A percentile compares a stretch with the other conserved stretches of the same genome.
phyloP scores from a whole-genome alignment of 2,888 invertebrate species.

The Phoronis australis region DNA sequence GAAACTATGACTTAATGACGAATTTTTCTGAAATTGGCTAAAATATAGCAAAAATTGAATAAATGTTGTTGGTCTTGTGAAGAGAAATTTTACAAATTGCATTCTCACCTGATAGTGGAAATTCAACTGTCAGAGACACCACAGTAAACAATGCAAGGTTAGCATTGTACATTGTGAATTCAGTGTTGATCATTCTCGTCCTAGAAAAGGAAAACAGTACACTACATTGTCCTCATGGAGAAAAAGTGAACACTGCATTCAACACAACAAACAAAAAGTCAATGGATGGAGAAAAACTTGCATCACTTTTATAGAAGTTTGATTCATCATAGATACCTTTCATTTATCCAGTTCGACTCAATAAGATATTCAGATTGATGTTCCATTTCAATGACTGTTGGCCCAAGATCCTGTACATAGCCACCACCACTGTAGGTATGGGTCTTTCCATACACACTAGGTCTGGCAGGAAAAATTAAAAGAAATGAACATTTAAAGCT shows the following conservation, averaged over 20 bases:
- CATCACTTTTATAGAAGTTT: too few species aligned
- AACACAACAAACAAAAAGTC: too few species aligned
- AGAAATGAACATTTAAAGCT: not conserved
- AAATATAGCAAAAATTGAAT: too few species aligned
- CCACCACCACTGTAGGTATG: constrained; percentile 36
- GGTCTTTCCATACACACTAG: constrained; percentile 9
- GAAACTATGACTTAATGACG: too few species aligned
- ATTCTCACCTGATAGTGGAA: constrained; percentile 30
- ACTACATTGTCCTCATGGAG: too few species aligned
- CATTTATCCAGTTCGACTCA: constrained; percentile 30
- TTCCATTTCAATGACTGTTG: constrained; percentile 23
- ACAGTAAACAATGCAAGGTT: constrained; percentile 65
- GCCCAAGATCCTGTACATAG: constrained; percentile 29
- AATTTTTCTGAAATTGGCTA: too few species aligned
- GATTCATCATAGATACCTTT: too few species aligned
- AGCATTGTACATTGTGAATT: constrained; percentile 66
- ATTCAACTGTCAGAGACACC: constrained; percentile 38
- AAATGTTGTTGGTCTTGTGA: too few species aligned
- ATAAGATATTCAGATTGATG: constrained; percentile 24
- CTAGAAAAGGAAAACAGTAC: constrained; percentile 19
- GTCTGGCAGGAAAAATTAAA: not conserved
- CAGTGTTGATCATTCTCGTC: constrained; percentile 64
- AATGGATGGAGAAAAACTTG: too few species aligned
- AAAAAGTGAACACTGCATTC: too few species aligned
- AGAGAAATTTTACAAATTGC: not conserved